phyloP scores from a whole-genome alignment of 64 coral and sea anemone genomes.

The Dendronephthya gigantea region DNA sequence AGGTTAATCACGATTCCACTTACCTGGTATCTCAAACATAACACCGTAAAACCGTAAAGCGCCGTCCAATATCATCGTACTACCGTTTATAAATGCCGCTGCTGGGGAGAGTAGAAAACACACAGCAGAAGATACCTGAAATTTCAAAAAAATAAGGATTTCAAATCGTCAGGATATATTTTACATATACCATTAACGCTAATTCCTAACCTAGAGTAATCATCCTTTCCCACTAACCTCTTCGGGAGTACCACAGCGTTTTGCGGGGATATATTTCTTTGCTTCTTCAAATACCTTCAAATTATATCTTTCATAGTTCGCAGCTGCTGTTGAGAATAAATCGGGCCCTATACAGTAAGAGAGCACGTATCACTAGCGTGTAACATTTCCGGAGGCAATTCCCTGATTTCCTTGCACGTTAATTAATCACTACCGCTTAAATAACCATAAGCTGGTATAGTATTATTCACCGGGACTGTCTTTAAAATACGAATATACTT shows the following conservation, averaged over 20 bases:
- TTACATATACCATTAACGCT: too few species aligned
- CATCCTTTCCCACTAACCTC: constrained; percentile 61
- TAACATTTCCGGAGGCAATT: too few species aligned
- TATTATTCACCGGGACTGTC: too few species aligned
- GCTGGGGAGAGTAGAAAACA: constrained; percentile 72
- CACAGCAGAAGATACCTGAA: constrained; percentile 59
- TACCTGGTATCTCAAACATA: constrained; percentile 36
- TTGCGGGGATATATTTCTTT: constrained; percentile 29
- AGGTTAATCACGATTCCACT: background rate
- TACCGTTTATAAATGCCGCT: constrained; percentile 69
- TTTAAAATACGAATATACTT: too few species aligned
- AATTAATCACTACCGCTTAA: too few species aligned
- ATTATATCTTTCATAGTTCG: constrained; percentile 49
- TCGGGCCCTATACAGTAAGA: constrained; percentile 37
- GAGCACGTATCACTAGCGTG: background rate
- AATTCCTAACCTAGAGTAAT: too few species aligned
- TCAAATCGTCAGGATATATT: too few species aligned
- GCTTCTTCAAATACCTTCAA: constrained; percentile 66
- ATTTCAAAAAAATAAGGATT: too few species aligned
- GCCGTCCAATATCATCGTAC: constrained; percentile 75
- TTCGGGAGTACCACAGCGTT: constrained; percentile 71
- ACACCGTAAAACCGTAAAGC: constrained; percentile 45
- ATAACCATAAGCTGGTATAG: too few species aligned
- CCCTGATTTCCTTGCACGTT: too few species aligned
- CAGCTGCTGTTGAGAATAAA: constrained; percentile 75